phyloP scores from a whole-genome alignment of 2,797 vertebrate species.

The Molossus alvarezi region DNA sequence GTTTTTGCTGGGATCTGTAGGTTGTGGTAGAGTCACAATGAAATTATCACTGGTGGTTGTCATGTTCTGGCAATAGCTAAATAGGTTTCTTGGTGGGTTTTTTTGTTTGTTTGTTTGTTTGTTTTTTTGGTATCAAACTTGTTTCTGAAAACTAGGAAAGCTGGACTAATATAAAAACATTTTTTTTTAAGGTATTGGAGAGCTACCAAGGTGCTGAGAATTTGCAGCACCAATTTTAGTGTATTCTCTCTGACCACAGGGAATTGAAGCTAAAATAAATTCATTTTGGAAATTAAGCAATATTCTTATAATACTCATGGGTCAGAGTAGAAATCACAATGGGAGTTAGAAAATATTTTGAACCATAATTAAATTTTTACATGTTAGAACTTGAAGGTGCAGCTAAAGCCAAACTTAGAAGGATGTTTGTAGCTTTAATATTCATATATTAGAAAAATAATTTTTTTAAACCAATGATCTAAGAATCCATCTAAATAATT shows the following conservation, averaged over 20 bases:
- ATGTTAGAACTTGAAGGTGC: conserved; percentile 12
- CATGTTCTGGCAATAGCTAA: background rate
- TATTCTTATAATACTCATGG: background rate
- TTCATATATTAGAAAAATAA: background rate
- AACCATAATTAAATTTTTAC: conserved; percentile 14
- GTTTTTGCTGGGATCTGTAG: background rate
- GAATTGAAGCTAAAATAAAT: conserved; percentile 39
- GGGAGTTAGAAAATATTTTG: conserved; percentile 54
- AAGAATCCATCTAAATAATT: conserved; percentile 16
- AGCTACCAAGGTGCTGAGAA: conserved; percentile 10
- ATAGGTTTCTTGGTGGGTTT: background rate
- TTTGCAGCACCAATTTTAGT: background rate
- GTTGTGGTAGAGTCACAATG: background rate
- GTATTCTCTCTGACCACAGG: conserved; percentile 18
- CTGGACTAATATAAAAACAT: background rate
- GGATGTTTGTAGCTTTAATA: background rate
- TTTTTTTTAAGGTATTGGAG: background rate
- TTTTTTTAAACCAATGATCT: background rate
- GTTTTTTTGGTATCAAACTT: conserved; percentile 15
- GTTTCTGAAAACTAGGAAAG: conserved; percentile 62
- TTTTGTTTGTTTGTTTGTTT: background rate
- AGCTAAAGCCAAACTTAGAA: conserved; percentile 14
- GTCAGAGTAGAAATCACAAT: conserved; percentile 3
- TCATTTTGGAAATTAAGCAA: conserved; percentile 3
- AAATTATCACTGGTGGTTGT: background rate